These are phyloP conservation scores for Pseudomyrmex cubaensis DNA, from an alignment of 1,140 invertebrate species.

Conservation along the genomic window DNA sequence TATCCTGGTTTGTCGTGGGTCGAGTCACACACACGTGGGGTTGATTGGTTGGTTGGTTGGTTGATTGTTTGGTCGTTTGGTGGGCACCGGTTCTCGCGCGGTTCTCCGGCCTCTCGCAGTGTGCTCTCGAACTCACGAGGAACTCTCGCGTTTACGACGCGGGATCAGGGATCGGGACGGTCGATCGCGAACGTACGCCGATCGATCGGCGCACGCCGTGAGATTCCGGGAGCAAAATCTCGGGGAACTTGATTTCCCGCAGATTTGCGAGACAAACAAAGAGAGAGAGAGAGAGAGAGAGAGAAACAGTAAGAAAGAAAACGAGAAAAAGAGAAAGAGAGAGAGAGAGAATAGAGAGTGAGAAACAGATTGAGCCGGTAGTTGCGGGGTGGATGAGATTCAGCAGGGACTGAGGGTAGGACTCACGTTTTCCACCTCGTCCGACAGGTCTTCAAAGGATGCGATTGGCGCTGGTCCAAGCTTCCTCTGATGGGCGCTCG, in stretches of 20 bases:
- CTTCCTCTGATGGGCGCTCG: conserved; percentile 87
- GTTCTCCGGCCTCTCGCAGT: conserved; percentile 26
- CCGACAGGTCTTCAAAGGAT: conserved; percentile 95
- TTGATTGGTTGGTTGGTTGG: conserved; percentile 60
- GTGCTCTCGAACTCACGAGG: conserved; percentile 29
- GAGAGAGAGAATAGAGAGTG: conserved; percentile 14
- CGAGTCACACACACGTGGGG: conserved; percentile 65
- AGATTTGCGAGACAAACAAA: background rate
- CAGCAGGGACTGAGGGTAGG: conserved; percentile 68
- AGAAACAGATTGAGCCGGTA: background rate
- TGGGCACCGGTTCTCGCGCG: conserved; percentile 43
- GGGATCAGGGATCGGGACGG: conserved; percentile 18
- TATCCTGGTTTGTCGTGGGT: conserved; percentile 72
- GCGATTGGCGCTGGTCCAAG: conserved; percentile 96
- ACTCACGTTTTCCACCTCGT: conserved; percentile 89
- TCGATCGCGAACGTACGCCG: conserved; percentile 53
- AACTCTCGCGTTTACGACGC: conserved; percentile 30
- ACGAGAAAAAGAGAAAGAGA: conserved; percentile 44
- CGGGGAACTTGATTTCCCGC: too few relatives aligned
- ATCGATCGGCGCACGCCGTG: conserved; percentile 8
- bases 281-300: conserved; percentile 48
- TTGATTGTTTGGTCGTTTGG: conserved; percentile 51
- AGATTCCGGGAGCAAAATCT: background rate
- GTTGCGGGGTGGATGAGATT: conserved; percentile 12
- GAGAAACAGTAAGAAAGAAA: background rate